A percentile compares a stretch with the other conserved stretches of the same genome.
phyloP scores from a whole-genome alignment of 2,888 invertebrate species.

The Tridacna crocea region DNA sequence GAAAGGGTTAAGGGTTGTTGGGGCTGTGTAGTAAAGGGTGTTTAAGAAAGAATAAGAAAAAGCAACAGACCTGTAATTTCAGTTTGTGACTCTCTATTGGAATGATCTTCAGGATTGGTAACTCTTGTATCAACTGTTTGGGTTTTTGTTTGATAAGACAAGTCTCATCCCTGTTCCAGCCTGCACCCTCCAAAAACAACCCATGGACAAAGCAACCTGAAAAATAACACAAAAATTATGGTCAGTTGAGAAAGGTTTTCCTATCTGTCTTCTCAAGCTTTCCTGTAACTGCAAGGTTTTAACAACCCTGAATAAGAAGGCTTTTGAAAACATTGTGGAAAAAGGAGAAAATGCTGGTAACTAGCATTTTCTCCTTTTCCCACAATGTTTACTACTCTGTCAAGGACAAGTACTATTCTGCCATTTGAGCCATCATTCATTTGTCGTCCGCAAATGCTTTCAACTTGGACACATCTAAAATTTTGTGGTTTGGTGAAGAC shows the following conservation, averaged over 20 bases:
- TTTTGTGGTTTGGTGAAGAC: no score
- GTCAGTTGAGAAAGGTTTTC: background rate
- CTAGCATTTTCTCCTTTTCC: no score
- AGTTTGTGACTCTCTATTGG: slow-evolving; percentile 93
- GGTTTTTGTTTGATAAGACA: slow-evolving; percentile 91
- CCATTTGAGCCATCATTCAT: no score
- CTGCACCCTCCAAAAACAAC: slow-evolving; percentile 93
- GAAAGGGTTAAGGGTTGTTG: no score
- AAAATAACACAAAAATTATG: background rate
- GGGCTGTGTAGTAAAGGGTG: no score
- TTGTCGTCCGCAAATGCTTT: no score
- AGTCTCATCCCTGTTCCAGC: slow-evolving; percentile 90
- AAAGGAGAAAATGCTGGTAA: no score
- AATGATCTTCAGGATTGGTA: slow-evolving; percentile 93
- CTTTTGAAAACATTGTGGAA: background rate
- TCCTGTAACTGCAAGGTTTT: no score
- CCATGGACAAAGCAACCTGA: slow-evolving; percentile 84
- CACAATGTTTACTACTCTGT: background rate
- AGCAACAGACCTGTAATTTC: slow-evolving; percentile 89
- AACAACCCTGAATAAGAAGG: background rate
- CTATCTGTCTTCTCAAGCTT: no score
- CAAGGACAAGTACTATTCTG: no score
- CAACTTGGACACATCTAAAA: no score
- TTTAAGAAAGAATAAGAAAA: no score
- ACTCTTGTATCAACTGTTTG: slow-evolving; percentile 92